phyloP scores from a whole-genome alignment of 2,888 invertebrate species.

The Lissocephala sabroskyi region DNA sequence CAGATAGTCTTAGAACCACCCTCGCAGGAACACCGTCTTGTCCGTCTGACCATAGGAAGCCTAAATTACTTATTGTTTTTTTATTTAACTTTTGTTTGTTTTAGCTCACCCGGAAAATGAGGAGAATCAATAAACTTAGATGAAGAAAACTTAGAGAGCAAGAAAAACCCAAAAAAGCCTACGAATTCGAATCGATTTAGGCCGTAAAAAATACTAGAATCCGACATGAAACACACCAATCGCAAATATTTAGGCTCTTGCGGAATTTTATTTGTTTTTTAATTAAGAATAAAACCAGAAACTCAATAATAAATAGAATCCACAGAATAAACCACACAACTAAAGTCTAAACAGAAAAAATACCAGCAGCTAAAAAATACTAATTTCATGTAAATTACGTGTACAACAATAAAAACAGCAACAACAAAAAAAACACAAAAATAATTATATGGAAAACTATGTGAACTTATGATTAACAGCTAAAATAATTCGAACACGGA shows the following conservation, averaged over 20 bases:
- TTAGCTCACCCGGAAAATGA: not conserved
- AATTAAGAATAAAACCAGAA: conserved; percentile 9
- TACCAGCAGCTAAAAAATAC: conserved; percentile 21
- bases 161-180: too few relatives aligned
- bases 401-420: conserved; percentile 39
- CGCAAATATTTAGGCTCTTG: conserved; percentile 29
- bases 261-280: conserved; percentile 30
- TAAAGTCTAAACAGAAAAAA: not conserved
- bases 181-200: not conserved
- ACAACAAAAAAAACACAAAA: conserved; percentile 21
- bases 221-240: conserved; percentile 9
- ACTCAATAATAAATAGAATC: conserved; percentile 6
- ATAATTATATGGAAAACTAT: conserved; percentile 1
- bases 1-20: too few relatives aligned
- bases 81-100: not conserved
- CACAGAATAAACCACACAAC: conserved; percentile 11
- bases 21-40: too few relatives aligned
- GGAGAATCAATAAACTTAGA: not conserved
- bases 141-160: not conserved
- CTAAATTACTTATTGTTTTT: too few relatives aligned
- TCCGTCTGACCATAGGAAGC: too few relatives aligned
- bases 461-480: not conserved
- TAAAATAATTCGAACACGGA: conserved; percentile 22
- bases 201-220: conserved; percentile 12
- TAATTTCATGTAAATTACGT: conserved; percentile 54